Evolutionary conservation across 2,113 vertebrate genomes (phyloP).

Genomic region (Ceuthmochares aereus): DNA sequence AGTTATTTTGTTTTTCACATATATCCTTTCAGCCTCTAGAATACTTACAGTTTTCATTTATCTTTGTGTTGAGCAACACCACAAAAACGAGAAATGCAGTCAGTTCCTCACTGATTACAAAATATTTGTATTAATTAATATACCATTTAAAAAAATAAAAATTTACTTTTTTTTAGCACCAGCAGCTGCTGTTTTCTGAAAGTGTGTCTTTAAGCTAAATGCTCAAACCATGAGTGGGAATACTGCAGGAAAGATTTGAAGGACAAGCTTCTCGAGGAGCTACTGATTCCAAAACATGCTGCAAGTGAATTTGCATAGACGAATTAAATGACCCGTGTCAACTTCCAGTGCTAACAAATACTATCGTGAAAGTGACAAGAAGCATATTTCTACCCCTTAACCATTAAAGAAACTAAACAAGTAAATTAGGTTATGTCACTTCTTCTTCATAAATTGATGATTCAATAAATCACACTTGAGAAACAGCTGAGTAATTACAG

Average conservation of each 20-base stretch:
- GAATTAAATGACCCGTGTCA: slow-evolving; percentile 64
- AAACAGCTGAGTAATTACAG: slow-evolving; percentile 76
- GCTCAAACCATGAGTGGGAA: not conserved
- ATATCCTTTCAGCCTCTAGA: not conserved
- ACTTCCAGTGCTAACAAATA: slow-evolving; percentile 56
- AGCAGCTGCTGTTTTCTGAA: slow-evolving; percentile 48
- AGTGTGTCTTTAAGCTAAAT: slow-evolving; percentile 22
- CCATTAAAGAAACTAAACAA: slow-evolving; percentile 78
- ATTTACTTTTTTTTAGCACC: slow-evolving; percentile 30
- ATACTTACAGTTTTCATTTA: not conserved
- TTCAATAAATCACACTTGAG: slow-evolving; percentile 77
- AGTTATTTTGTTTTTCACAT: not conserved
- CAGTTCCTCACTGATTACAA: not conserved
- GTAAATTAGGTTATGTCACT: slow-evolving; percentile 75
- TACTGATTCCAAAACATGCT: slow-evolving; percentile 4
- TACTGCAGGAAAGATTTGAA: slow-evolving; percentile 22
- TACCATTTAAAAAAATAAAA: not conserved
- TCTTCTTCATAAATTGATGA: slow-evolving; percentile 75
- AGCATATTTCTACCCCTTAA: slow-evolving; percentile 71
- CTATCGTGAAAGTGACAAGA: slow-evolving; percentile 67
- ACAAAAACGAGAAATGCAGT: not conserved
- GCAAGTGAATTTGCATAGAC: slow-evolving; percentile 48
- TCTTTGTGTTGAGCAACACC: not conserved
- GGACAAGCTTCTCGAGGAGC: not conserved
- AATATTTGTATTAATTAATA: not conserved